A percentile compares a stretch with the other conserved stretches of the same genome.
Conservation (phyloP, 2,888 invertebrate genomes). For the Apamea crenata region DNA sequence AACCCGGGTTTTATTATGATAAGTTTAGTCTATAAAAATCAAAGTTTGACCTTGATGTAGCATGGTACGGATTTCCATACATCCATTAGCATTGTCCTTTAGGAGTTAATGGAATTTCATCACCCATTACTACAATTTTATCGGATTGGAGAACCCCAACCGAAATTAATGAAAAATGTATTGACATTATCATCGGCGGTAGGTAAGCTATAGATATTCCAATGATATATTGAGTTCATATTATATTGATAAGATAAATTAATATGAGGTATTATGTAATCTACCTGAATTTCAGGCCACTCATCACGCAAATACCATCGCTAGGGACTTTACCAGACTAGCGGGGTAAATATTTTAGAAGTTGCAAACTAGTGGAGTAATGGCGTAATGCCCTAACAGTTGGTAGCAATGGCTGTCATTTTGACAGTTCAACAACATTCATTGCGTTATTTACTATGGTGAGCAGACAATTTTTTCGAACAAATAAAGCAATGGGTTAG, state of each 20-base stretch:
- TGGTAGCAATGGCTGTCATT: not conserved
- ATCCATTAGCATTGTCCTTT: no score
- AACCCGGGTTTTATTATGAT: no score
- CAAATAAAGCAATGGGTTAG: not conserved
- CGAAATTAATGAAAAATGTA: slow-evolving; percentile 9
- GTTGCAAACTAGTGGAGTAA: not conserved
- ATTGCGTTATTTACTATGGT: not conserved
- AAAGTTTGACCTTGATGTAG: no score
- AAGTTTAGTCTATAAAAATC: no score
- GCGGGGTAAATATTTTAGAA: not conserved
- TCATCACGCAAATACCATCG: not conserved
- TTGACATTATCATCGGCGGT: not conserved
- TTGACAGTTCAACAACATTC: not conserved
- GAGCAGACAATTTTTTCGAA: not conserved
- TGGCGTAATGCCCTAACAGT: not conserved
- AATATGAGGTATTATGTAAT: slow-evolving; percentile 1
- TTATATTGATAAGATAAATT: slow-evolving; percentile 43
- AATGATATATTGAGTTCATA: slow-evolving; percentile 48
- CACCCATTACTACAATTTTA: not conserved
- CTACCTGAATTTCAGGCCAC: slow-evolving; percentile 4
- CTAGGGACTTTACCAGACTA: not conserved
- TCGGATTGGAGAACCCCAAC: not conserved
- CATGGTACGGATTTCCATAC: no score
- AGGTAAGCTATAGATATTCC: not conserved
- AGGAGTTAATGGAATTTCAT: not conserved